phyloP scores from a whole-genome alignment of 53 echinoderm and acorn worm species.

The Pentamera pediparva region DNA sequence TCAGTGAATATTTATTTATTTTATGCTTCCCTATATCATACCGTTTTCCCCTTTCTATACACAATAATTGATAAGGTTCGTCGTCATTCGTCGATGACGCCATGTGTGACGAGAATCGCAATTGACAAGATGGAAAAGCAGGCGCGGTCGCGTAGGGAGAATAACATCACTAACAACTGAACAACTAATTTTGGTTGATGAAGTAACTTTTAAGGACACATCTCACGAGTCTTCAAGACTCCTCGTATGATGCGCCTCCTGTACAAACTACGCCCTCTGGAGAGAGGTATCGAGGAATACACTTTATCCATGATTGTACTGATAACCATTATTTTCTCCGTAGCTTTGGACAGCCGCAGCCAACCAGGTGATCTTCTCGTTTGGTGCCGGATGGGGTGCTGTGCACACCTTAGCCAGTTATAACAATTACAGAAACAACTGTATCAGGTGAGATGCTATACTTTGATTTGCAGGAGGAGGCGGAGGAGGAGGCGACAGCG shows the following conservation, averaged over 20 bases:
- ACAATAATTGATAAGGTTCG: too few relatives aligned
- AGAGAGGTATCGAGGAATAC: neutral
- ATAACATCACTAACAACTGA: neutral
- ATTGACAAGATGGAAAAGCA: too few relatives aligned
- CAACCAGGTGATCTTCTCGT: constrained; percentile 89
- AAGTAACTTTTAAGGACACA: neutral
- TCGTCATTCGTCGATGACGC: too few relatives aligned
- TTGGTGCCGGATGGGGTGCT: constrained; percentile 79
- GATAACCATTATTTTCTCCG: neutral
- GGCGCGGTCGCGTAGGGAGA: too few relatives aligned
- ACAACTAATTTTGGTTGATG: neutral
- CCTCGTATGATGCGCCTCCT: too few relatives aligned
- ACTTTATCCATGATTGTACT: neutral
- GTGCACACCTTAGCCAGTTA: constrained; percentile 79
- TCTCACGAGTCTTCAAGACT: neutral
- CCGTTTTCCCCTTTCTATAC: too few relatives aligned
- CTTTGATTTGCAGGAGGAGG: too few relatives aligned
- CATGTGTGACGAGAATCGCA: too few relatives aligned
- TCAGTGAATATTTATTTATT: neutral
- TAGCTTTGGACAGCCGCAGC: constrained; percentile 91
- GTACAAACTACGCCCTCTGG: neutral
- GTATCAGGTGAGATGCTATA: constrained; percentile 52
- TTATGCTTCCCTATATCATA: too few relatives aligned
- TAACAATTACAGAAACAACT: constrained; percentile 73
- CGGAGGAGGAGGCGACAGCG: too few relatives aligned